These are phyloP conservation scores for Pogonophryne albipinna DNA, from an alignment of 2,797 vertebrate species.

Conservation along the genomic window DNA sequence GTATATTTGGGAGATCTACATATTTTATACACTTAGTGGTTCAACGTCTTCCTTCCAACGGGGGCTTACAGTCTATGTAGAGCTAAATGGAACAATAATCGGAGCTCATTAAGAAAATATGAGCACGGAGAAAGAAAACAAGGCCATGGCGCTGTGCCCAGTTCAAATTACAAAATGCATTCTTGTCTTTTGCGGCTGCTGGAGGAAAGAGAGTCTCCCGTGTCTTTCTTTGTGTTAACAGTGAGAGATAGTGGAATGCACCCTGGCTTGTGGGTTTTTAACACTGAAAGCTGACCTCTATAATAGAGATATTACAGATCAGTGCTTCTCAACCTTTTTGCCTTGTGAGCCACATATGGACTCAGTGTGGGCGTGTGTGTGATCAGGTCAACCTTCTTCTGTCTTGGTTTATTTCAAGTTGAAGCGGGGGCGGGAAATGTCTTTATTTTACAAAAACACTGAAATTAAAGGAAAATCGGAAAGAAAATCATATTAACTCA, in stretches of 20 bases:
- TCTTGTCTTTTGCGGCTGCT: slow-evolving; percentile 22
- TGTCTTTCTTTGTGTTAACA: slow-evolving; percentile 13
- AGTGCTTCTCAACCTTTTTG: slow-evolving; percentile 2
- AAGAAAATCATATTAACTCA: background rate
- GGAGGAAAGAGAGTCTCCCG: slow-evolving; percentile 5
- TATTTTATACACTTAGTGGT: background rate
- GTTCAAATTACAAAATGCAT: slow-evolving; percentile 18
- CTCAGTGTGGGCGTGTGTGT: background rate
- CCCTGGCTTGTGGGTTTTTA: background rate
- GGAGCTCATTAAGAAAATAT: slow-evolving; percentile 51
- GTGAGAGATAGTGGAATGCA: background rate
- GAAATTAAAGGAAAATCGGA: background rate
- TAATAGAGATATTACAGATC: slow-evolving; percentile 4
- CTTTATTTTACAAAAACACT: background rate
- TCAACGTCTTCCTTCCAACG: background rate
- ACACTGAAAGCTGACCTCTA: slow-evolving; percentile 11
- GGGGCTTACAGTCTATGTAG: background rate
- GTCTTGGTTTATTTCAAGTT: background rate
- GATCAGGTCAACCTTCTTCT: background rate
- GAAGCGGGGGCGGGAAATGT: background rate
- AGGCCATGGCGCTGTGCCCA: slow-evolving; percentile 3
- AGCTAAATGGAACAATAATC: slow-evolving; percentile 23
- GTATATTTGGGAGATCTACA: background rate
- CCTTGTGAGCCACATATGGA: background rate
- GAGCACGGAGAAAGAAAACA: slow-evolving; percentile 27